Evolutionary conservation across 2,797 vertebrate species (phyloP), one percentile per base, ranked within the genome.

Genomic region (Pipistrellus nathusii): DNA sequence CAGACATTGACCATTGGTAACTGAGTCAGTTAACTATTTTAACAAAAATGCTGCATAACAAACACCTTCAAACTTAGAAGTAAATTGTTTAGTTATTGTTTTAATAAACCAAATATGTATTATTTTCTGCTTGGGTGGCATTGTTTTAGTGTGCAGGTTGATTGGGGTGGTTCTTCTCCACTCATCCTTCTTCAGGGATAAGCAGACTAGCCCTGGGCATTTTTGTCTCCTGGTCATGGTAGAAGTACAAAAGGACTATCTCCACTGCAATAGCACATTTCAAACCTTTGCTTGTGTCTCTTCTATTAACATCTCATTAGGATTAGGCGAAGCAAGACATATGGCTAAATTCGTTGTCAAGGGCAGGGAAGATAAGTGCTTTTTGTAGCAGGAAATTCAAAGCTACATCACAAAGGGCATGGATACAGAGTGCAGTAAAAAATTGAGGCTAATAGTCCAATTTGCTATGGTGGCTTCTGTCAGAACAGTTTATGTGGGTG

Each of bases 251-350:
- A 88, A 90, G 30, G 51, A 10, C 53, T 48, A 38, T 18, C 27
- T 23, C 12, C 27, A 18, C 18, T 25, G 59, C 15, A 55, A 62
- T 51, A 62, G 35, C 55, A 69, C 23, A 18, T 86, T 93, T 68
- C 51, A 53, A 51, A 25, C 51, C 32, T 77, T 15, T 57, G 55
- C 62, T 66, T 83, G n/a, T 89, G 62, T 86, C 68, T 73, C 41
- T 66, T 89, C 66, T 71, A 13, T 85, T 66, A 76, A n/a, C 21
- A 83, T 71, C 32, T 44, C 23, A 14, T 81, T 85, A 78, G 30
- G 35, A 84, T 72, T 75, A 85, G 72, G 64, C 66, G 41, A 94
- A 89, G 38, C 10, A 84, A 83, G 44, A 76, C 93, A 68, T n/a
- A 20, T 72, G 20, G 35, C 57, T 91, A 91, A 88, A 25, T 11